phyloP scores from a whole-genome alignment of 2,797 vertebrate species.

The Spinus olivaceus region DNA sequence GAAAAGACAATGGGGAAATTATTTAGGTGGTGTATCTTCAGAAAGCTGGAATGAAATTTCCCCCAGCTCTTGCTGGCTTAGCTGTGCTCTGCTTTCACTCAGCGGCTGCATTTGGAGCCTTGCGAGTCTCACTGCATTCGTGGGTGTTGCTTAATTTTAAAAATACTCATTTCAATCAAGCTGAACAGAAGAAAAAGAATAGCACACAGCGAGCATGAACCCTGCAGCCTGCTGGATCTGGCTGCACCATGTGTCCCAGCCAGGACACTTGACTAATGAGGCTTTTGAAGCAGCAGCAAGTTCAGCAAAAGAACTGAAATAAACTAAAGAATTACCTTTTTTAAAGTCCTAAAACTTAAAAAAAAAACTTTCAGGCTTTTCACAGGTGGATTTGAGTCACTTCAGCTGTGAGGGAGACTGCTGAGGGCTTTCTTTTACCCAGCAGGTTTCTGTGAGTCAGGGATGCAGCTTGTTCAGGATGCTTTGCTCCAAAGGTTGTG shows the following conservation, averaged over 20 bases:
- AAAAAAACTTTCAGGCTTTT: not conserved
- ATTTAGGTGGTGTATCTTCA: not conserved
- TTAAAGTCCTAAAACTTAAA: not conserved
- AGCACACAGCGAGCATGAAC: not conserved
- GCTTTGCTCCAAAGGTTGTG: not conserved
- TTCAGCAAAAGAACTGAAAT: not conserved
- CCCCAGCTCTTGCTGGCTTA: not conserved
- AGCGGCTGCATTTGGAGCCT: not conserved
- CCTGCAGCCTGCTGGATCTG: not conserved
- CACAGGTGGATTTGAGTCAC: slow-evolving; percentile 10
- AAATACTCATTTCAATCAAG: slow-evolving; percentile 40
- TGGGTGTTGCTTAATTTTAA: slow-evolving; percentile 35
- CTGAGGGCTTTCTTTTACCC: not conserved
- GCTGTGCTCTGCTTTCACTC: not conserved
- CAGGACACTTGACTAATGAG: not conserved
- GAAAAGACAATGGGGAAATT: slow-evolving; percentile 25
- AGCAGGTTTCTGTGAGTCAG: not conserved
- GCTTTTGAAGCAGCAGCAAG: not conserved
- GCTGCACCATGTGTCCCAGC: not conserved
- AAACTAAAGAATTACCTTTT: not conserved
- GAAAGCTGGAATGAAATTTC: slow-evolving; percentile 8
- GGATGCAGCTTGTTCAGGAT: not conserved
- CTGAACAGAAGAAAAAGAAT: not conserved
- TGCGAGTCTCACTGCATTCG: not conserved
- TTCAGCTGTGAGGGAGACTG: not conserved